These are phyloP conservation scores for Epirrita christyi DNA, from an alignment of 2,888 invertebrate species.

Conservation along the genomic window DNA sequence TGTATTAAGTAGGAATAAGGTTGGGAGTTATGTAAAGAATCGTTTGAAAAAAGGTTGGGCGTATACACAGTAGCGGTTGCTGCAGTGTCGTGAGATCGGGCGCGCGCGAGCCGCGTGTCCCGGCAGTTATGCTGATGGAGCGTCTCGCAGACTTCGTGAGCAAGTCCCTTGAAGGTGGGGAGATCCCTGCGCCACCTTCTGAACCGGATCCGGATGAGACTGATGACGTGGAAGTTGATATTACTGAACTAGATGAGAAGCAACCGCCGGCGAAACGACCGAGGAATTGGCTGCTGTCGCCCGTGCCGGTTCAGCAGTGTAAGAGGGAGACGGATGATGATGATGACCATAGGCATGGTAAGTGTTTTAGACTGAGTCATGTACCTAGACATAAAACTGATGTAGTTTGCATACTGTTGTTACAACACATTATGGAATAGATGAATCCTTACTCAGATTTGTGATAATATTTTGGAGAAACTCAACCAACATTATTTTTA, in stretches of 20 bases:
- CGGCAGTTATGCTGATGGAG: conserved; percentile 89
- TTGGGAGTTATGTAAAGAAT: neutral
- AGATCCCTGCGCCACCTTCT: conserved; percentile 76
- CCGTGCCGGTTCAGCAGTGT: conserved; percentile 66
- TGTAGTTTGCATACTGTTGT: too few species aligned
- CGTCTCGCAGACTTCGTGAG: conserved; percentile 96
- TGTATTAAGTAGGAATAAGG: conserved; percentile 16
- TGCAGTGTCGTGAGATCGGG: conserved; percentile 73
- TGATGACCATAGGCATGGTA: conserved; percentile 75
- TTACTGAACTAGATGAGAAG: conserved; percentile 77
- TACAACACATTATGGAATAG: too few species aligned
- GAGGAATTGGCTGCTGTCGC: conserved; percentile 79
- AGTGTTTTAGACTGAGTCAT: conserved; percentile 34
- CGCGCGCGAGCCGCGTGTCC: conserved; percentile 59
- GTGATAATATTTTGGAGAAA: too few species aligned
- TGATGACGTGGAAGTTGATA: conserved; percentile 77
- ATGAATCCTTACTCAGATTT: too few species aligned
- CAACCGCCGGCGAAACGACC: conserved; percentile 69
- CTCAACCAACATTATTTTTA: too few species aligned
- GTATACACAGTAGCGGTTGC: conserved; percentile 55
- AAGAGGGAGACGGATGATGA: conserved; percentile 74
- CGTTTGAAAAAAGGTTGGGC: conserved; percentile 52
- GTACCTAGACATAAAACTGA: too few species aligned
- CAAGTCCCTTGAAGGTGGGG: conserved; percentile 91
- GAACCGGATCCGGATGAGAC: conserved; percentile 73